These are phyloP conservation scores for Agrilus cyanescens DNA, from an alignment of 2,888 invertebrate species.

Conservation along the genomic window DNA sequence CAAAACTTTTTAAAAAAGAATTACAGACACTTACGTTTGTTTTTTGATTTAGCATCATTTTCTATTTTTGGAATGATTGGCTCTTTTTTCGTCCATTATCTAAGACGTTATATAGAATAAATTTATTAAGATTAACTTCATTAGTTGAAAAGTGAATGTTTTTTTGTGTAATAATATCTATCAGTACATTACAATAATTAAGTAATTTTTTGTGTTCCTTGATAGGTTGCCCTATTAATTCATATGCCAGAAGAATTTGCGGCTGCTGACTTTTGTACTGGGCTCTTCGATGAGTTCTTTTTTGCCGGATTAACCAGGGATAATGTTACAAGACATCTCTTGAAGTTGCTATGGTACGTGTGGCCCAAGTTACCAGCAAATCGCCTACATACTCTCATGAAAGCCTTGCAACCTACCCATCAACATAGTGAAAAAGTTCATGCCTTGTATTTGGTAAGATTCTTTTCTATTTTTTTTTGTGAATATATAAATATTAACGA, in stretches of 20 bases:
- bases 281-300: slow-evolving; percentile 91
- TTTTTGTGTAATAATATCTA: no score
- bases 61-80: no score
- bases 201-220: no score
- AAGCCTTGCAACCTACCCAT: slow-evolving; percentile 61
- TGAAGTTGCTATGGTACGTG: slow-evolving; percentile 85
- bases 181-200: no score
- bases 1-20: slow-evolving; percentile 4
- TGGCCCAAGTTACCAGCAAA: slow-evolving; percentile 72
- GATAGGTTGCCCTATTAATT: slow-evolving; percentile 61
- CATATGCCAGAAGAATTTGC: slow-evolving; percentile 87
- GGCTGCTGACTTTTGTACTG: slow-evolving; percentile 89
- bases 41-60: no score
- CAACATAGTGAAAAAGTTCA: slow-evolving; percentile 81
- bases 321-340: slow-evolving; percentile 82
- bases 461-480: no score
- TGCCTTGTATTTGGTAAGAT: slow-evolving; percentile 43
- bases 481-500: no score
- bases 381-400: slow-evolving; percentile 69
- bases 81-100: no score
- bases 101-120: no score
- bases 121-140: no score
- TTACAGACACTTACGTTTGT: no score
- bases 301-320: slow-evolving; percentile 80
- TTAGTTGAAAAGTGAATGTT: no score